These are phyloP conservation scores for Hozukius guyotensis DNA, from an alignment of 2,797 vertebrate genomes.

Conservation along the genomic window DNA sequence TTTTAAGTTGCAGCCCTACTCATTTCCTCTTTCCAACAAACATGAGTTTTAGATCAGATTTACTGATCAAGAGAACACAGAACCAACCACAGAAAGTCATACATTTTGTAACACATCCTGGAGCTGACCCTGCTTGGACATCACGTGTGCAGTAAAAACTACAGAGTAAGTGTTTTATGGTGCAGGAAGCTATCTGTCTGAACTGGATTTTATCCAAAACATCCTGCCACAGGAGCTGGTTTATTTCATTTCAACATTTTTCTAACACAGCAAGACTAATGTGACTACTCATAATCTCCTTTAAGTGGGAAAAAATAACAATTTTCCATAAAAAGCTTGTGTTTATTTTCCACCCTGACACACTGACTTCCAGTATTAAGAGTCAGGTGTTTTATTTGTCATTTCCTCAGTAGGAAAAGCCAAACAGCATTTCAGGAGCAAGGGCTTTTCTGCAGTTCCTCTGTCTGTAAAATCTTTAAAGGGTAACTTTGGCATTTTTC, in stretches of 20 bases:
- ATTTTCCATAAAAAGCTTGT: background rate
- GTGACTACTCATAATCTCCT: background rate
- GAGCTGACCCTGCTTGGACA: background rate
- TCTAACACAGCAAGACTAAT: background rate
- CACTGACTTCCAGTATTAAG: background rate
- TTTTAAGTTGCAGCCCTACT: background rate
- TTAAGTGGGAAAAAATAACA: background rate
- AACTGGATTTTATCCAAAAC: background rate
- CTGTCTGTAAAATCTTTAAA: background rate
- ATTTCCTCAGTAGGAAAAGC: slow-evolving; percentile 16
- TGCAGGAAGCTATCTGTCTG: background rate
- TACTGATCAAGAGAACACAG: background rate
- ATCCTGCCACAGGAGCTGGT: background rate
- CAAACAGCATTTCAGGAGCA: background rate
- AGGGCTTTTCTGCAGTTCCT: background rate
- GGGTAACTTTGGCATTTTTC: background rate
- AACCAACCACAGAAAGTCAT: background rate
- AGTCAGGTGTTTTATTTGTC: background rate
- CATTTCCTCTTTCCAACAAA: background rate
- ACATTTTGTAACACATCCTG: background rate
- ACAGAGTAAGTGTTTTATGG: background rate
- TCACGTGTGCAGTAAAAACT: background rate
- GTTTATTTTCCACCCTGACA: slow-evolving; percentile 18
- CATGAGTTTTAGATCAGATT: background rate
- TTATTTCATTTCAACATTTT: background rate